Percentiles rank a stretch among this genome's conserved stretches.
These are phyloP conservation scores for Madoqua kirkii DNA, from an alignment of 2,113 vertebrate species.

Conservation along the genomic window DNA sequence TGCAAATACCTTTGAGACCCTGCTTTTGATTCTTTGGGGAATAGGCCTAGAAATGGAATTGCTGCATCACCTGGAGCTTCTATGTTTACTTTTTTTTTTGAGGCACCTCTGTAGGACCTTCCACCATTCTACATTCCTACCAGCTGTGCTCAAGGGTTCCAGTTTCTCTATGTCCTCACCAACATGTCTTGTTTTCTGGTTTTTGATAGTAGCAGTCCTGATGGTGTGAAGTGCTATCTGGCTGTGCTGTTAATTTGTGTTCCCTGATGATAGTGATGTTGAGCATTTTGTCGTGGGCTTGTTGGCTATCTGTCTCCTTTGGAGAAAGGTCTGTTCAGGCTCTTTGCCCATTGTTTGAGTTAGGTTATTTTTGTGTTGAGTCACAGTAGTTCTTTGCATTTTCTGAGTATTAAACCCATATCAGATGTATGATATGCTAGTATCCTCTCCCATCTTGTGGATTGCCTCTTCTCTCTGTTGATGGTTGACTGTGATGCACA, in stretches of 20 bases:
- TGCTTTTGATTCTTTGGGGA: not conserved
- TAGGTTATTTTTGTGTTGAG: not conserved
- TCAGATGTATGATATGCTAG: not conserved
- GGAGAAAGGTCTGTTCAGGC: not conserved
- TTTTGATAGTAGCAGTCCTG: not conserved
- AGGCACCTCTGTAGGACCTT: not conserved
- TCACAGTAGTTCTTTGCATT: not conserved
- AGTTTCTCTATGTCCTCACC: not conserved
- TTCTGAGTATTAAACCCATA: not conserved
- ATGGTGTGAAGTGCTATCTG: not conserved
- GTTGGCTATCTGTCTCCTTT: not conserved
- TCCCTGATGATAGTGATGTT: not conserved
- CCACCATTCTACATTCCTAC: not conserved
- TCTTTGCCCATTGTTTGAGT: not conserved
- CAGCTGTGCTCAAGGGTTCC: not conserved
- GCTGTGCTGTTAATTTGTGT: not conserved
- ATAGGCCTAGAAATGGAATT: too few species aligned
- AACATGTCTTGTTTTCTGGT: too few species aligned
- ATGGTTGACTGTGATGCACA: not conserved
- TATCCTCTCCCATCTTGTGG: not conserved
- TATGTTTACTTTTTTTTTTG: not conserved
- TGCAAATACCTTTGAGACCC: too few species aligned
- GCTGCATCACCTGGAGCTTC: not conserved
- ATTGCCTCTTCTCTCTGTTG: not conserved
- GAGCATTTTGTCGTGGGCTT: not conserved